These are phyloP conservation scores for Myotis findleyi DNA, from an alignment of 2,797 vertebrate species.

Conservation along the genomic window DNA sequence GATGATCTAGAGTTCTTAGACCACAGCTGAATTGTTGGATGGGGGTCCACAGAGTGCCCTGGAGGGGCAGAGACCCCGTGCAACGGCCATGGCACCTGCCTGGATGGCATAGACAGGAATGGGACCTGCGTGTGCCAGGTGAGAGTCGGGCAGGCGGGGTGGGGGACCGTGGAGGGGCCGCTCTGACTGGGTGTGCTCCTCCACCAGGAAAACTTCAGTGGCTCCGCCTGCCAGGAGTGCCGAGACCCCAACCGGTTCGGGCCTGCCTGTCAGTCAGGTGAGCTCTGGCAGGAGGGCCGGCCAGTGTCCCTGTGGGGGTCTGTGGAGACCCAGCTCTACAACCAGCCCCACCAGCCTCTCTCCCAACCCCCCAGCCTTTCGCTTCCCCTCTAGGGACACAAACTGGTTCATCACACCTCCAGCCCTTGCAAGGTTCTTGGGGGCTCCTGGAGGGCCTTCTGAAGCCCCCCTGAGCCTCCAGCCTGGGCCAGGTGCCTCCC, in stretches of 20 bases:
- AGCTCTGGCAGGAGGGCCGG: slow-evolving; percentile 34
- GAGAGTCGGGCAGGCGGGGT: not conserved
- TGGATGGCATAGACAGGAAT: slow-evolving; percentile 90
- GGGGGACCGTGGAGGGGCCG: not conserved
- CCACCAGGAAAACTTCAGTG: slow-evolving; percentile 86
- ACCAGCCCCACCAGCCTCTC: not conserved
- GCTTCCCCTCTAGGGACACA: not conserved
- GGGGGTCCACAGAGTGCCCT: slow-evolving; percentile 91
- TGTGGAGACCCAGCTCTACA: not conserved
- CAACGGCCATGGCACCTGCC: slow-evolving; percentile 91
- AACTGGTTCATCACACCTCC: not conserved
- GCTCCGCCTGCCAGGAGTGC: slow-evolving; percentile 94
- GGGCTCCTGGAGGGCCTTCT: not conserved
- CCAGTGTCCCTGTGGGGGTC: too few species aligned
- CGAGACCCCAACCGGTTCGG: slow-evolving; percentile 89
- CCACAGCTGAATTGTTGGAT: slow-evolving; percentile 22
- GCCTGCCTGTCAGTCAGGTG: slow-evolving; percentile 92
- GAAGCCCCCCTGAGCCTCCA: not conserved
- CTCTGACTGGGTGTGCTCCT: not conserved
- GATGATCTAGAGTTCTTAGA: not conserved
- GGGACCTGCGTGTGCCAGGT: slow-evolving; percentile 96
- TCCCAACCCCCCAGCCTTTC: not conserved
- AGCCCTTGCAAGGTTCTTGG: not conserved
- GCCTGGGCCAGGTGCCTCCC: not conserved
- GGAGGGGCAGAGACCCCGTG: slow-evolving; percentile 91